Evolutionary conservation across 1,140 invertebrate genomes (phyloP).

Genomic region (Pseudoatta argentina): DNA sequence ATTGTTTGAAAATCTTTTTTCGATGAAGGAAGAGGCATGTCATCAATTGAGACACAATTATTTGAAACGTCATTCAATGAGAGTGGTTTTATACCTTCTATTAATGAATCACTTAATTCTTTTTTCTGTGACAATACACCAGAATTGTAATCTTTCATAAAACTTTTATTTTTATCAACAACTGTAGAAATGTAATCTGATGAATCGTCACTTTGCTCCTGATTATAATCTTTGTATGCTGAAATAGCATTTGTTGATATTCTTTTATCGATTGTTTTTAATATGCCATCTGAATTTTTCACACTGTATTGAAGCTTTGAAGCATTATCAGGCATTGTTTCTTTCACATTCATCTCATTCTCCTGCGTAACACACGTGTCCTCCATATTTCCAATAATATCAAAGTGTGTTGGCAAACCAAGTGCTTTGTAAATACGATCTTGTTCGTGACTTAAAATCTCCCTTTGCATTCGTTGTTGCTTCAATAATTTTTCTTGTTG

Average conservation of each 20-base stretch:
- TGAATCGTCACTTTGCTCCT: background rate
- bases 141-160: conserved; percentile 39
- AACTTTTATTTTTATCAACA: background rate
- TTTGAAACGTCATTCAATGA: background rate
- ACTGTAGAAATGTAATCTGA: background rate
- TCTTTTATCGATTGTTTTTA: background rate
- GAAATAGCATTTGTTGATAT: background rate
- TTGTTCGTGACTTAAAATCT: conserved; percentile 78
- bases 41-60: conserved; percentile 77
- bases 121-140: background rate
- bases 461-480: conserved; percentile 79
- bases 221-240: background rate
- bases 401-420: conserved; percentile 70
- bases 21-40: conserved; percentile 83
- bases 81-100: conserved; percentile 72
- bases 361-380: background rate
- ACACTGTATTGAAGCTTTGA: background rate
- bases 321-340: background rate
- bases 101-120: conserved; percentile 55
- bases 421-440: conserved; percentile 78
- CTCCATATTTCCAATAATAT: conserved; percentile 14
- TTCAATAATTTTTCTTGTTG: conserved; percentile 78
- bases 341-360: background rate
- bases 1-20: conserved; percentile 83
- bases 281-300: background rate